A percentile compares a stretch with the other conserved stretches of the same genome.
phyloP scores from a whole-genome alignment of 53 echinoderm and acorn worm genomes.

The Luidia sarsii region DNA sequence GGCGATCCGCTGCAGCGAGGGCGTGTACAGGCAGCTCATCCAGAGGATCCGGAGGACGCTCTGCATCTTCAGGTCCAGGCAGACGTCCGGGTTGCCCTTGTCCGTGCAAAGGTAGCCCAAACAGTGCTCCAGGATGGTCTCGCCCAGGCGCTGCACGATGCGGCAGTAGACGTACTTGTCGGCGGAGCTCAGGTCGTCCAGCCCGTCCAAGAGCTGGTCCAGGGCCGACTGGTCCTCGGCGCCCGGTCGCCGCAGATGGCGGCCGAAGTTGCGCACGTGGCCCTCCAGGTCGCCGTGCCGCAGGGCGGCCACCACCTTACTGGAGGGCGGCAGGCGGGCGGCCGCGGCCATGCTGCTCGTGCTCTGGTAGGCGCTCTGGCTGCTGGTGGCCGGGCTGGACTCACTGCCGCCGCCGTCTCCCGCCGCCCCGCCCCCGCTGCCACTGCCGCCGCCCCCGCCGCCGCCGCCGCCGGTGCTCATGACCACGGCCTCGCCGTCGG shows the following conservation, averaged over 20 bases:
- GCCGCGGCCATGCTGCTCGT: constrained; percentile 28
- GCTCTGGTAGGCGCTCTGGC: constrained; percentile 47
- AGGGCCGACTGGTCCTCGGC: constrained; percentile 79
- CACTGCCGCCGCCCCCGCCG: constrained; percentile 19
- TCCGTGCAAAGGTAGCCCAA: constrained; percentile 71
- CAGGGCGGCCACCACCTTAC: constrained; percentile 79
- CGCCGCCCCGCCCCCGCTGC: constrained; percentile 31
- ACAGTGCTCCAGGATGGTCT: constrained; percentile 81
- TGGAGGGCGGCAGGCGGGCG: constrained; percentile 39
- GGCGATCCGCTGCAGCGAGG: constrained; percentile 75
- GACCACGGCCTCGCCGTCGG: constrained; percentile 11
- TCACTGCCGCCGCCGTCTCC: constrained; percentile 20
- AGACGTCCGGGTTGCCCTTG: constrained; percentile 64
- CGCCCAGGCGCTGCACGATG: constrained; percentile 86
- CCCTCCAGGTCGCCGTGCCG: constrained; percentile 81
- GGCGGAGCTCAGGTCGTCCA: constrained; percentile 84
- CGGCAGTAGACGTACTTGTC: constrained; percentile 79
- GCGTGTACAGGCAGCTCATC: constrained; percentile 84
- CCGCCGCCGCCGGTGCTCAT: constrained; percentile 17
- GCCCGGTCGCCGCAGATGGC: constrained; percentile 74
- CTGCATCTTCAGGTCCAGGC: constrained; percentile 82
- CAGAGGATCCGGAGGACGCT: constrained; percentile 89
- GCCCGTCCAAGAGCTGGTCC: constrained; percentile 74
- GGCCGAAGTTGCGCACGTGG: constrained; percentile 85
- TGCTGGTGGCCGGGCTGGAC: constrained; percentile 43